These are phyloP conservation scores for Leptestheria dahalacensis DNA, from an alignment of 1,140 invertebrate species.

Conservation along the genomic window DNA sequence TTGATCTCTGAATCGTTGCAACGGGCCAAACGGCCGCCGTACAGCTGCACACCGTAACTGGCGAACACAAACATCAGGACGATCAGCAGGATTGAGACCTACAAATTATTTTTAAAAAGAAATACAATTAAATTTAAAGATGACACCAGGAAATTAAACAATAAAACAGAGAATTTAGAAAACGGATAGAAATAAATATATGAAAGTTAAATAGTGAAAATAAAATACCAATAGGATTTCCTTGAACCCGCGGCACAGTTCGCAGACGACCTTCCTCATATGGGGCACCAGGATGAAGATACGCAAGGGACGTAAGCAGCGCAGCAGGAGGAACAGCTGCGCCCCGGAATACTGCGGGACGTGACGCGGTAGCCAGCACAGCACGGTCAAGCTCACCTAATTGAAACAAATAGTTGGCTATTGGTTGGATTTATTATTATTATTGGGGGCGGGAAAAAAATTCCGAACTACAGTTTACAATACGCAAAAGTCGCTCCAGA, in stretches of 20 bases:
- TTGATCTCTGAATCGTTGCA: slow-evolving; percentile 91
- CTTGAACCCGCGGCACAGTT: slow-evolving; percentile 96
- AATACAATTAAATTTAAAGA: neutral
- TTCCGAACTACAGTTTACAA: too few species aligned
- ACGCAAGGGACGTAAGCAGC: slow-evolving; percentile 85
- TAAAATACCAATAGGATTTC: slow-evolving; percentile 81
- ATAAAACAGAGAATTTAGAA: too few species aligned
- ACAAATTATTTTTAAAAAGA: slow-evolving; percentile 20
- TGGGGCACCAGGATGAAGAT: slow-evolving; percentile 98
- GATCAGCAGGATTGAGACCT: slow-evolving; percentile 92
- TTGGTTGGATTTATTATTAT: too few species aligned
- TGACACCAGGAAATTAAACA: neutral
- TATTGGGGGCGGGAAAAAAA: too few species aligned
- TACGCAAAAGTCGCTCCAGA: too few species aligned
- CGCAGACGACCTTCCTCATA: slow-evolving; percentile 98
- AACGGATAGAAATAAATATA: too few species aligned
- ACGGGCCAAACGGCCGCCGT: slow-evolving; percentile 84
- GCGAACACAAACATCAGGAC: slow-evolving; percentile 98
- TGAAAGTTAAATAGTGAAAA: neutral
- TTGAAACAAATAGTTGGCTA: too few species aligned
- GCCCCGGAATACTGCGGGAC: slow-evolving; percentile 83
- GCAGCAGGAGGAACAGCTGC: slow-evolving; percentile 88
- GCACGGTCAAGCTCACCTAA: slow-evolving; percentile 80
- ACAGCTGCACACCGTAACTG: slow-evolving; percentile 94
- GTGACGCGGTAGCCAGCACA: slow-evolving; percentile 87